Evolutionary conservation across 2,888 invertebrate species (phyloP).

Genomic region (Leptura quadrifasciata): DNA sequence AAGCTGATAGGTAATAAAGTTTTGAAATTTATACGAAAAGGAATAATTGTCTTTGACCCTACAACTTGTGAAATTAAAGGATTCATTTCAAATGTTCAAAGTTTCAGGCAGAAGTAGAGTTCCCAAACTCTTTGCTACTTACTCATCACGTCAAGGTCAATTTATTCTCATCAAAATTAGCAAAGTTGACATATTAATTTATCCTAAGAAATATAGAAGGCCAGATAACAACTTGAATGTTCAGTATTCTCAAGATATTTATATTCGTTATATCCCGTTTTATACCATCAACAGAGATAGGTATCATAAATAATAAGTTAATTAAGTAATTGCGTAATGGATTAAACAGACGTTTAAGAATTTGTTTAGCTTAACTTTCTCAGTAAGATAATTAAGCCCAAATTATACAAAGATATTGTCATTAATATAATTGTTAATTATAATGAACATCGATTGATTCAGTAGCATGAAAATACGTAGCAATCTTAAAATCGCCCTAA

Average conservation of each 20-base stretch:
- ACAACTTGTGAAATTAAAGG: neutral
- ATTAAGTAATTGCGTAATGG: neutral
- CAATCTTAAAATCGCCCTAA: no score
- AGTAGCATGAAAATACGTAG: no score
- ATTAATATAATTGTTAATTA: no score
- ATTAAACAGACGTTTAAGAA: neutral
- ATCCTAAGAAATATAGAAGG: neutral
- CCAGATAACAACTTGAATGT: neutral
- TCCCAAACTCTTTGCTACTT: neutral
- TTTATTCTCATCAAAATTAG: constrained; percentile 7
- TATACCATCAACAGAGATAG: neutral
- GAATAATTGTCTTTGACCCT: neutral
- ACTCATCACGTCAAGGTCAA: constrained; percentile 14
- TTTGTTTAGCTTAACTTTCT: no score
- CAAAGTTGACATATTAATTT: constrained; percentile 18
- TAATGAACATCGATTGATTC: no score
- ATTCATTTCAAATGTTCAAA: constrained; percentile 8
- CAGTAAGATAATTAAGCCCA: no score
- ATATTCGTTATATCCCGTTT: neutral
- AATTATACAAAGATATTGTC: no score
- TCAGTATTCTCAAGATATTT: neutral
- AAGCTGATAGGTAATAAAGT: neutral
- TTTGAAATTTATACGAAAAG: constrained; percentile 5
- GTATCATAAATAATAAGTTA: neutral
- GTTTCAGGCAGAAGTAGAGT: neutral